Evolutionary conservation across 2,113 vertebrate species (phyloP), one percentile per base, ranked within the genome.

Genomic region (Willisornis vidua): DNA sequence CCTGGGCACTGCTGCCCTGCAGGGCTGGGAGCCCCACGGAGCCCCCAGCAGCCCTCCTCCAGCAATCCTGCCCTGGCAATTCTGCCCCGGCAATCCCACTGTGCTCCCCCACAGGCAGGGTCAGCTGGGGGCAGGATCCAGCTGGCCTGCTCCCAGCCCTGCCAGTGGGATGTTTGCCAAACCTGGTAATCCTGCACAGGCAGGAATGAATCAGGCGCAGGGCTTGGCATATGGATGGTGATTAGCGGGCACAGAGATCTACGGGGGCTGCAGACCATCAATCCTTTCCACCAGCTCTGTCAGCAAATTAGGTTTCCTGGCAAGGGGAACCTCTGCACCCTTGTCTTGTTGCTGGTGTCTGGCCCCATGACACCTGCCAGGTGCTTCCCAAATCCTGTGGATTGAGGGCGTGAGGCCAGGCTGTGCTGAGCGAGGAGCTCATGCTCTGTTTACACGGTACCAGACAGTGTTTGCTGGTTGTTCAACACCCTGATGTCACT

Each of bases 211-310:
- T 9, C 5, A 0, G 62, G 83, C 76, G 89, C 79, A 4, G 72
- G 81, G 89, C 91, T 77, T 26, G 1, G 91, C 72, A 8, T 46
- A 23, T 4, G 85, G 75, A 15, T 10, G 81, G 93, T 19, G 65
- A 55, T 93, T 49, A 89, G 72, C 2, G 1, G 82, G 13, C 18
- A 1, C 77, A 7, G 68, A 28, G 14, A 5, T 10, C 62, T 0
- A 0, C 1, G 0, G 54, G 7, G 3, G 54, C 74, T 74, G 13
- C 7, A 24, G 29, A 6, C 45, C 55, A 2, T 39, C 28, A 0
- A 8, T 39, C 52, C 85, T 63, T 33, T 70, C 8, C 0, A 9
- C 33, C 31, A 2, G 46, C 61, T 43, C 13, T 9, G 85, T 7
- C 12, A 68, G 55, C 57, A 39, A 29, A 37, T 24, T 2, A 18